Percentiles rank a stretch among this genome's conserved stretches.
Evolutionary conservation across 2,797 vertebrate species (phyloP).

Genomic region (Oreochromis grahami): DNA sequence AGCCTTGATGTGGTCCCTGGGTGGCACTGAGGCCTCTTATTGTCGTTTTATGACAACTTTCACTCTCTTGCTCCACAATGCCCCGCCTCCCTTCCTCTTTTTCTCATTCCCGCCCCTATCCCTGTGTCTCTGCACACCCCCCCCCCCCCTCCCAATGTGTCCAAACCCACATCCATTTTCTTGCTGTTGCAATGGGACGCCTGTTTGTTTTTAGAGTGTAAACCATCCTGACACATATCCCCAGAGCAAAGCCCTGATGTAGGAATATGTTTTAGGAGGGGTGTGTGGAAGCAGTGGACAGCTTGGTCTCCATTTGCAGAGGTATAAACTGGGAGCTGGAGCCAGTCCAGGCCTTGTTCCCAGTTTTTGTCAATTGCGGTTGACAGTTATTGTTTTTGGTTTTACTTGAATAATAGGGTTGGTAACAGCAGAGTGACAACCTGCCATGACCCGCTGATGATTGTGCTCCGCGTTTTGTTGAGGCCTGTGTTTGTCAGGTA

Average conservation of each 20-base stretch:
- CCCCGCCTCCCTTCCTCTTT: not conserved
- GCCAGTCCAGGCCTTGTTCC: conserved; percentile 25
- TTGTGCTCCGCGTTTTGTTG: not conserved
- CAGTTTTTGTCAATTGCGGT: conserved; percentile 20
- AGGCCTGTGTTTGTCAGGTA: conserved; percentile 11
- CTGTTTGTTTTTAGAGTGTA: conserved; percentile 67
- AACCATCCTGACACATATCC: conserved; percentile 56
- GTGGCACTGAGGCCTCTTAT: conserved; percentile 72
- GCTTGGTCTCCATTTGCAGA: conserved; percentile 22
- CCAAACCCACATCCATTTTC: conserved; percentile 65
- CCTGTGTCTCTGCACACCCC: too few species aligned
- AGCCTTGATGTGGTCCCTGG: conserved; percentile 79
- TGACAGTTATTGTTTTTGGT: conserved; percentile 53
- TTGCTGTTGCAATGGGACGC: conserved; percentile 50
- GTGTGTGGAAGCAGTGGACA: not conserved
- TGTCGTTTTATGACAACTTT: conserved; percentile 75
- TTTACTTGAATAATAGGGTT: conserved; percentile 42
- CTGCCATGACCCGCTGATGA: not conserved
- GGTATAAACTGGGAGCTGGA: conserved; percentile 16
- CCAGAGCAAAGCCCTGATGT: conserved; percentile 38
- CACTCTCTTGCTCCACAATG: conserved; percentile 46
- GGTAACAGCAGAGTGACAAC: conserved; percentile 10
- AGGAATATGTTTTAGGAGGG: conserved; percentile 12
- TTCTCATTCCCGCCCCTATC: not conserved
- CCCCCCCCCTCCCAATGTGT: not conserved